Evolutionary conservation across 2,888 invertebrate genomes (phyloP).

Genomic region (Phorcus lineatus): DNA sequence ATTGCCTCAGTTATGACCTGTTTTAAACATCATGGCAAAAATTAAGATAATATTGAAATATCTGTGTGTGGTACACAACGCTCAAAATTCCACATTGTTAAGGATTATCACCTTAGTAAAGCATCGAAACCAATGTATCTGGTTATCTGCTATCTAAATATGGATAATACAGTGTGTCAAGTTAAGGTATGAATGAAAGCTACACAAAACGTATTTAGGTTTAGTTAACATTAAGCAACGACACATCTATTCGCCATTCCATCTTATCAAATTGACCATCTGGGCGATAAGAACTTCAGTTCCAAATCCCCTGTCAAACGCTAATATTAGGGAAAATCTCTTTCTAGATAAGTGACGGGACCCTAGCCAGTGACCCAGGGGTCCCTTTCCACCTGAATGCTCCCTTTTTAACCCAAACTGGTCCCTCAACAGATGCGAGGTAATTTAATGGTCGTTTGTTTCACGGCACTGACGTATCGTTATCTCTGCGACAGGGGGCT

Average conservation of each 20-base stretch:
- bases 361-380: neutral
- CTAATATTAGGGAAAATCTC: neutral
- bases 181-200: neutral
- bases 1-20: no score
- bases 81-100: no score
- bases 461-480: neutral
- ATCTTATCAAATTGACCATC: neutral
- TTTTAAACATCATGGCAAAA: no score
- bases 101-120: no score
- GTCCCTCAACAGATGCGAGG: slow-evolving; percentile 18
- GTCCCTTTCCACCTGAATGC: neutral
- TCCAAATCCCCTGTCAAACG: slow-evolving; percentile 14
- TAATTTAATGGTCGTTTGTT: slow-evolving; percentile 18
- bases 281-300: neutral
- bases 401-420: neutral
- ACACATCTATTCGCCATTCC: slow-evolving; percentile 4
- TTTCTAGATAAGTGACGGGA: neutral
- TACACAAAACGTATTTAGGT: slow-evolving; percentile 1
- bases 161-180: neutral
- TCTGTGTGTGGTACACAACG: no score
- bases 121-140: no score
- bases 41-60: no score
- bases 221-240: slow-evolving; percentile 18
- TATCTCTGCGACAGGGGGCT: slow-evolving; percentile 13
- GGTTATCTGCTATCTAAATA: no score